These are phyloP conservation scores for Meloidogyne chitwoodi DNA, from an alignment of 1,140 invertebrate genomes.

Conservation along the genomic window DNA sequence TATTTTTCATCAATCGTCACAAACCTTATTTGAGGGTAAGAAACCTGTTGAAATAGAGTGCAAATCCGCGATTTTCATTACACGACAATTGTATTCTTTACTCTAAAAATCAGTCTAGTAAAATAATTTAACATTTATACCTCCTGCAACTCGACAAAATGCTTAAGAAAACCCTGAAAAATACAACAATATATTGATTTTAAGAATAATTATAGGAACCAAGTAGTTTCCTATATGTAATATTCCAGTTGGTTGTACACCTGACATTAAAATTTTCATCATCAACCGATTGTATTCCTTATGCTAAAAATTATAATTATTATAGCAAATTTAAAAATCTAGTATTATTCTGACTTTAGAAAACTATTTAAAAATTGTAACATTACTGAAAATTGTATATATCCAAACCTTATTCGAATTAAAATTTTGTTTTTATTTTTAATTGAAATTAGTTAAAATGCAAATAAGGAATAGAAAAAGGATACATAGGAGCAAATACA, in stretches of 20 bases:
- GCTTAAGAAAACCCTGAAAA: slow-evolving; percentile 73
- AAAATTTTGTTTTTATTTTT: too few relatives aligned
- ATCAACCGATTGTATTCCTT: neutral
- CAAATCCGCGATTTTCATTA: slow-evolving; percentile 85
- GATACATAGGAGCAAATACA: too few relatives aligned
- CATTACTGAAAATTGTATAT: too few relatives aligned
- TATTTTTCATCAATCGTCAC: neutral
- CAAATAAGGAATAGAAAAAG: too few relatives aligned
- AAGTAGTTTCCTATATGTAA: slow-evolving; percentile 95
- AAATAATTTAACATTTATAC: slow-evolving; percentile 58
- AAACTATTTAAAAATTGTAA: too few relatives aligned
- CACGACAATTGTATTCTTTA: slow-evolving; percentile 65
- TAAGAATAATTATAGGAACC: slow-evolving; percentile 13
- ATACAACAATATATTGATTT: neutral
- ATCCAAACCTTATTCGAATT: too few relatives aligned
- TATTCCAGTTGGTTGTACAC: slow-evolving; percentile 88
- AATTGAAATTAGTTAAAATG: too few relatives aligned
- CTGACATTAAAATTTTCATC: slow-evolving; percentile 71
- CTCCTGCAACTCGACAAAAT: slow-evolving; percentile 80
- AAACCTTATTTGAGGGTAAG: slow-evolving; percentile 74
- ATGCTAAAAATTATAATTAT: too few relatives aligned
- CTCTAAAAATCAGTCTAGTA: slow-evolving; percentile 1
- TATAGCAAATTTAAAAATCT: too few relatives aligned
- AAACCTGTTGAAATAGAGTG: slow-evolving; percentile 76
- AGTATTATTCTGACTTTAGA: too few relatives aligned